Conservation (phyloP, 30 jellyfish, hydroid and myxozoan genomes). For the Aurelia sp. region DNA sequence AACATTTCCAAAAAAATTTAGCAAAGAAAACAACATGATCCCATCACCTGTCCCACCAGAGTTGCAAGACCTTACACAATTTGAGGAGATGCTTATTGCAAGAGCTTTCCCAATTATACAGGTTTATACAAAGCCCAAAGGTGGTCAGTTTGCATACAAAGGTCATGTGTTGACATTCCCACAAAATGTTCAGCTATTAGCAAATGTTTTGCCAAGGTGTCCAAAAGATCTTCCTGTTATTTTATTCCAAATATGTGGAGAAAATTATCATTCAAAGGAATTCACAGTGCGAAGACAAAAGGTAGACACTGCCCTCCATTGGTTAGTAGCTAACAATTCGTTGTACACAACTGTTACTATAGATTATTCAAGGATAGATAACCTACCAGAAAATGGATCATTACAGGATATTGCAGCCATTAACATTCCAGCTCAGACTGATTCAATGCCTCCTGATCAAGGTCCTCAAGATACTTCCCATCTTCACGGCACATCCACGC, state of each 20-base stretch:
- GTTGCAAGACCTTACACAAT: constrained; percentile 49
- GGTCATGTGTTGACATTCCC: constrained; percentile 68
- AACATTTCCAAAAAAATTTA: constrained; percentile 19
- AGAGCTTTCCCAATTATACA: constrained; percentile 55
- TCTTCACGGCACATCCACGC: no score
- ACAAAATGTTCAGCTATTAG: constrained; percentile 54
- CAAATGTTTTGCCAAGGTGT: constrained; percentile 37
- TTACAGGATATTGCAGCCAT: no score
- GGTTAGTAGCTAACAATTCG: constrained; percentile 57
- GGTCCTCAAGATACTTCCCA: no score
- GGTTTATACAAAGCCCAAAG: constrained; percentile 53
- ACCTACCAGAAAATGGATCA: constrained; percentile 35
- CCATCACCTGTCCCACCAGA: constrained; percentile 71
- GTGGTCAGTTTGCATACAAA: constrained; percentile 65
- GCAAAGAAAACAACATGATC: constrained; percentile 53
- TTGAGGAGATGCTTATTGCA: constrained; percentile 70
- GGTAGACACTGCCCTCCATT: constrained; percentile 46
- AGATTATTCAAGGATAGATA: constrained; percentile 1
- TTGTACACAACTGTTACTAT: constrained; percentile 27
- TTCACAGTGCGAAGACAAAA: constrained; percentile 30
- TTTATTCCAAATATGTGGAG: constrained; percentile 23
- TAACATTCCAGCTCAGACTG: no score
- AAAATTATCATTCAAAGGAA: constrained; percentile 7
- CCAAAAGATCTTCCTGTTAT: constrained; percentile 63
- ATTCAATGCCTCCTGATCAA: no score